These are phyloP conservation scores for Tetragonisca angustula DNA, from an alignment of 2,888 invertebrate genomes.

Conservation along the genomic window DNA sequence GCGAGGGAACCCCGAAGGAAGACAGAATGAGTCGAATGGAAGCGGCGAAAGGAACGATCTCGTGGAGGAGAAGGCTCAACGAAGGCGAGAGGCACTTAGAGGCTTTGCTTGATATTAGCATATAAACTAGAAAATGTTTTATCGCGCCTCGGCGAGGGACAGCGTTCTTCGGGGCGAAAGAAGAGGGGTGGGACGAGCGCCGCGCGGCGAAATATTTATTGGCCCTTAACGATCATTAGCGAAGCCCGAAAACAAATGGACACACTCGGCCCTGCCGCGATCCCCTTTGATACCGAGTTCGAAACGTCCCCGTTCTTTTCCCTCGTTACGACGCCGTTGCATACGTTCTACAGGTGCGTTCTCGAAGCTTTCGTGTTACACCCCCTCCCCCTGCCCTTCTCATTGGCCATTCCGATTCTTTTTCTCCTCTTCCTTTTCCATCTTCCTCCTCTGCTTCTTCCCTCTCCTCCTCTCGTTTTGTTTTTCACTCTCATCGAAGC, in stretches of 20 bases:
- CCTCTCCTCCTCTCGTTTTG: background rate
- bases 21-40: background rate
- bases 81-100: slow-evolving; percentile 22
- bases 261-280: slow-evolving; percentile 23
- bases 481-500: background rate
- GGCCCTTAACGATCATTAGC: slow-evolving; percentile 61
- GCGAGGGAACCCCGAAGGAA: slow-evolving; percentile 10
- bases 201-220: slow-evolving; percentile 62
- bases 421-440: background rate
- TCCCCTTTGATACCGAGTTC: slow-evolving; percentile 38
- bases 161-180: slow-evolving; percentile 8
- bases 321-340: slow-evolving; percentile 9
- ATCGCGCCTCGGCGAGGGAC: slow-evolving; percentile 34
- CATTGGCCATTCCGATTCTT: slow-evolving; percentile 13
- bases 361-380: slow-evolving; percentile 21
- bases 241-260: slow-evolving; percentile 49
- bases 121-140: slow-evolving; percentile 68
- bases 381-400: background rate
- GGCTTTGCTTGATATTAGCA: slow-evolving; percentile 55
- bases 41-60: slow-evolving; percentile 23
- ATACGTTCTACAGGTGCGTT: slow-evolving; percentile 26
- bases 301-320: slow-evolving; percentile 10
- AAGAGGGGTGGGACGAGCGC: background rate
- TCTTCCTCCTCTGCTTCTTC: background rate
- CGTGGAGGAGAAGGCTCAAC: slow-evolving; percentile 2